Evolutionary conservation across 2,888 invertebrate species (phyloP), one percentile per base, ranked within the genome.

Genomic region (Tetrapedia diversipes): DNA sequence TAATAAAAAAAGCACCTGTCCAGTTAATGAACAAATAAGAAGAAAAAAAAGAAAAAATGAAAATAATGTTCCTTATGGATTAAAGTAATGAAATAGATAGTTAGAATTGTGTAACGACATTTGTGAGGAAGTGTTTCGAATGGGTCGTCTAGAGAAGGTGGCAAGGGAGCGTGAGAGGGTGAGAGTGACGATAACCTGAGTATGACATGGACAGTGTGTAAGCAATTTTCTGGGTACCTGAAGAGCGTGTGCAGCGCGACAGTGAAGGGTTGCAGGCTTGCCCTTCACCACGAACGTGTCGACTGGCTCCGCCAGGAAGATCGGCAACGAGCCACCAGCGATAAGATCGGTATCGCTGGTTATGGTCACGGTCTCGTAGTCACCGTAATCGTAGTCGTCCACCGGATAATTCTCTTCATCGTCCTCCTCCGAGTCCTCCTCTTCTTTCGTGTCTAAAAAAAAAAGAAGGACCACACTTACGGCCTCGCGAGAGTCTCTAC

Each of bases 231-330:
- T 14, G n/a, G 71, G n/a, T 77, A 85, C 85, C 92, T 96, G 95
- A 79, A 97, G 94, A 66, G 98, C 97, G 91, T 97, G 96, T 41
- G 97, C 96, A 14, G 97, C 98, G 69, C 96, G 94, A 92, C 99
- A 99, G 29, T 84, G 95, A 69, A 99, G 93, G 16, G 94, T 94
- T 2, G 97, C 98, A 3, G 98, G 97, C 83, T 97, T 96, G 91
- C 96, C 97, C 92, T 97, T 97, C 76, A 98, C 95, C 86, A 98
- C 97, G 92, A 95, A 98, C 51, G 96, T 94, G 91, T 96, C 96
- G 89, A 96, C 95, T 1, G 98, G 98, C 89, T 98, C 97, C 85
- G 95, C 93, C 47, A 97, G 93, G 91, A 98, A 98, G 85, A 96
- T 94, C 41, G 98, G 97, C 81, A 96, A 92, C 61, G 95, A 95